Conservation (phyloP, 2,888 invertebrate genomes). For the Lasioglossum figueresi region DNA sequence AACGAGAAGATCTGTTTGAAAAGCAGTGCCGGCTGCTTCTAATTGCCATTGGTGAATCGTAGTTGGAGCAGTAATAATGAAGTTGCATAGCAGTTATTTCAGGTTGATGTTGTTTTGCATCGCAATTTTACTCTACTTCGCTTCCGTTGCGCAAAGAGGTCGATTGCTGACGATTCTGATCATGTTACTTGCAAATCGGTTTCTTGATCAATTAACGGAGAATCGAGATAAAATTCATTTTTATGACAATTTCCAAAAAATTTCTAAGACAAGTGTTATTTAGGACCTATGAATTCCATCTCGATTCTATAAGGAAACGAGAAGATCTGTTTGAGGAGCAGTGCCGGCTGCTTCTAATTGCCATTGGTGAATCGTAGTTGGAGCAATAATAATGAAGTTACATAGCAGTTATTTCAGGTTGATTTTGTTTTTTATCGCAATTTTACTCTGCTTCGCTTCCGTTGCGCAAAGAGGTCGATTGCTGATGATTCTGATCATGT, state of each 20-base stretch:
- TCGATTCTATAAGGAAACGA: slow-evolving; percentile 10
- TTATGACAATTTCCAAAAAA: too few species aligned
- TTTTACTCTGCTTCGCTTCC: background rate
- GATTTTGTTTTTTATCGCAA: background rate
- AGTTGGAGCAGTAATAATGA: too few species aligned
- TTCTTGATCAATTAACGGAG: background rate
- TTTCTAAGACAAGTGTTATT: background rate
- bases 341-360: slow-evolving; percentile 52
- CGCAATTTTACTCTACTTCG: too few species aligned
- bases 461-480: background rate
- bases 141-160: too few species aligned
- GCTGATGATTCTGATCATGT: background rate
- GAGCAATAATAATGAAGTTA: background rate
- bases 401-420: background rate
- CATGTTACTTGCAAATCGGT: background rate
- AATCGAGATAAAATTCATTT: slow-evolving; percentile 10
- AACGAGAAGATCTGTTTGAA: too few species aligned
- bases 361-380: slow-evolving; percentile 13
- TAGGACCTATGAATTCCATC: slow-evolving; percentile 29
- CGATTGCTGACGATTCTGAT: background rate
- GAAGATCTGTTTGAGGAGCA: slow-evolving; percentile 25
- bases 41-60: too few species aligned
- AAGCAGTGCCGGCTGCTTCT: too few species aligned
- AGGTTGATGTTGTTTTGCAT: too few species aligned
- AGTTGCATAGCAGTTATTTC: too few species aligned